phyloP scores from a whole-genome alignment of 2,113 vertebrate genomes.

The Apeltes quadracus region DNA sequence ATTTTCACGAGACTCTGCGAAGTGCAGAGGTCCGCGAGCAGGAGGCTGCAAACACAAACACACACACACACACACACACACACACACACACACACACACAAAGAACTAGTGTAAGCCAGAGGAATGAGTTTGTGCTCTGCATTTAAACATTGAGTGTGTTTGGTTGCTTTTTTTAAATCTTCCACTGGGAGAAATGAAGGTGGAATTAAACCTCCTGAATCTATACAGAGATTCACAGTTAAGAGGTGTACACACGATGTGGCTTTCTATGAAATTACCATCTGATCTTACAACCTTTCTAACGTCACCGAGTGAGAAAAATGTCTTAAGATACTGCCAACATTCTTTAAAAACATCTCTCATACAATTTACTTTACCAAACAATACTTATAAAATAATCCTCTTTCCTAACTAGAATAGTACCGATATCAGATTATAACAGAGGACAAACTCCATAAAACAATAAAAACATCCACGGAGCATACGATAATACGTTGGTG shows the following conservation, averaged over 20 bases:
- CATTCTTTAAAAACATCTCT: background rate
- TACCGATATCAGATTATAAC: background rate
- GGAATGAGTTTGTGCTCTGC: background rate
- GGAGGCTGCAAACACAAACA: constrained; percentile 69
- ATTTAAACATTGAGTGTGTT: background rate
- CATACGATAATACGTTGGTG: background rate
- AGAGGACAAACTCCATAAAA: background rate
- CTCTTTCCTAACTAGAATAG: background rate
- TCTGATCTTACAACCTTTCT: background rate
- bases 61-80: constrained; percentile 32
- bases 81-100: constrained; percentile 37
- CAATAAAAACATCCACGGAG: background rate
- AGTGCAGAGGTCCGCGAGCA: constrained; percentile 60
- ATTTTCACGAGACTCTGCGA: constrained; percentile 78
- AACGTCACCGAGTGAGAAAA: background rate
- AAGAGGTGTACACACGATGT: background rate
- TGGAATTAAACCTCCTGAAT: background rate
- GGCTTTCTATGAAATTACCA: background rate
- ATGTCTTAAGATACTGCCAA: background rate
- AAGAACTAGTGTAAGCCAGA: constrained; percentile 28
- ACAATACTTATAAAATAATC: background rate
- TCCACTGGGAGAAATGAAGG: background rate
- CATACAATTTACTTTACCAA: too few relatives aligned
- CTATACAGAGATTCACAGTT: background rate
- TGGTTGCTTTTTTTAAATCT: constrained; percentile 29